Evolutionary conservation across 2,797 vertebrate genomes (phyloP).

Genomic region (Enteromius fasciolatus): DNA sequence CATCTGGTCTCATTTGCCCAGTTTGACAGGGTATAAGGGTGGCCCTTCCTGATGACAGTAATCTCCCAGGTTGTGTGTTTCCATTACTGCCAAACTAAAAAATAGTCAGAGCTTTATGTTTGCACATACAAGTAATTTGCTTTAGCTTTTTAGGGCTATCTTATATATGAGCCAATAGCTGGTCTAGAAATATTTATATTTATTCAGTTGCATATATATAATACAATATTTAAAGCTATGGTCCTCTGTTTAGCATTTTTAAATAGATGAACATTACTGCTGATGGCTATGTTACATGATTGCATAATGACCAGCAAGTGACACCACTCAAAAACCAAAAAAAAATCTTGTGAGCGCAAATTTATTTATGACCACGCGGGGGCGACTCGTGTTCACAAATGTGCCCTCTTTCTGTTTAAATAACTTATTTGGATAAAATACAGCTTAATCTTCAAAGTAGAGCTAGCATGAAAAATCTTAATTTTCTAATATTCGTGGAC

Average conservation of each 20-base stretch:
- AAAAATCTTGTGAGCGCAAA: not conserved
- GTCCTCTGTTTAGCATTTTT: no score
- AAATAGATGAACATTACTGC: no score
- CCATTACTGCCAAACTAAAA: not conserved
- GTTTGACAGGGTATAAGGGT: no score
- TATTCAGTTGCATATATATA: not conserved
- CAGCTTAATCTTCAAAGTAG: not conserved
- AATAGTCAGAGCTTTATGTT: no score
- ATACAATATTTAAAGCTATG: not conserved
- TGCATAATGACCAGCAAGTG: not conserved
- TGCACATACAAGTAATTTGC: not conserved
- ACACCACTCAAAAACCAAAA: not conserved
- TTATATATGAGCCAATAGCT: no score
- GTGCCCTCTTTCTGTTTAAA: not conserved
- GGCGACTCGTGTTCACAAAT: slow-evolving; percentile 32
- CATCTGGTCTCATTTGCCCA: slow-evolving; percentile 91
- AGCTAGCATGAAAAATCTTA: not conserved
- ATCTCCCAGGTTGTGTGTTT: not conserved
- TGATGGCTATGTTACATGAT: not conserved
- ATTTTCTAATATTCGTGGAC: not conserved
- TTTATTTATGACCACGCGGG: slow-evolving; percentile 37
- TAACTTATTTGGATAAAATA: not conserved
- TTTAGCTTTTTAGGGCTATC: not conserved
- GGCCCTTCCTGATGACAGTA: not conserved
- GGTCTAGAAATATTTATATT: not conserved